Conservation (phyloP, 1,140 invertebrate genomes). For the Drosophila yakuba region DNA sequence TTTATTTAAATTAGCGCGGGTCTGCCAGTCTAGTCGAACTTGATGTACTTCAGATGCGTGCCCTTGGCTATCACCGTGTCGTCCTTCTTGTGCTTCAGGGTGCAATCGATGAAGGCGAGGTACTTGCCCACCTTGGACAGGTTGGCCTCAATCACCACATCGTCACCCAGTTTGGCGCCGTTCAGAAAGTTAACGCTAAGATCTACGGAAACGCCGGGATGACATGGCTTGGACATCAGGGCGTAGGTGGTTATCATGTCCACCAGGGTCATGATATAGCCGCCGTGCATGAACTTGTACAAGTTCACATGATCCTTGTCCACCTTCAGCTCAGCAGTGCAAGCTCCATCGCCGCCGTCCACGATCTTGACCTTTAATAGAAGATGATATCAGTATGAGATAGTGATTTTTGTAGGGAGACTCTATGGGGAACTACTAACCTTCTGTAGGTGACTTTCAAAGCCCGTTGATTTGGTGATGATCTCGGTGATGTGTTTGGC, state of each 20-base stretch:
- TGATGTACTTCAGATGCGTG: slow-evolving; percentile 90
- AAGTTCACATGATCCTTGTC: slow-evolving; percentile 91
- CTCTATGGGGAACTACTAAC: slow-evolving; percentile 15
- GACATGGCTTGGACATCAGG: slow-evolving; percentile 88
- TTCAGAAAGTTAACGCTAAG: slow-evolving; percentile 91
- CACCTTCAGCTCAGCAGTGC: slow-evolving; percentile 91
- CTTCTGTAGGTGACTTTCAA: slow-evolving; percentile 70
- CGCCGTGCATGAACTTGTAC: slow-evolving; percentile 92
- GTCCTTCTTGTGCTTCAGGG: slow-evolving; percentile 89
- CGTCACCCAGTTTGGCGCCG: slow-evolving; percentile 90
- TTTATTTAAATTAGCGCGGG: too few species aligned
- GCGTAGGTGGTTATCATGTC: slow-evolving; percentile 94
- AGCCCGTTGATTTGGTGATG: slow-evolving; percentile 68
- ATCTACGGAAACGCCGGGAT: slow-evolving; percentile 91
- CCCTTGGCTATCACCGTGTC: slow-evolving; percentile 91
- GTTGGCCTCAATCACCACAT: slow-evolving; percentile 91
- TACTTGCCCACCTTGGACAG: slow-evolving; percentile 91
- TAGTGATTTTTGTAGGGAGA: neutral
- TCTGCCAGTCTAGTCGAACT: slow-evolving; percentile 30
- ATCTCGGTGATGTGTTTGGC: slow-evolving; percentile 75
- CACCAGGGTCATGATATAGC: slow-evolving; percentile 92
- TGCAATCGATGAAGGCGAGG: slow-evolving; percentile 92
- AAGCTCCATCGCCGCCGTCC: slow-evolving; percentile 88
- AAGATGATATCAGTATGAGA: neutral
- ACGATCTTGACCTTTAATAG: slow-evolving; percentile 88